Base-by-base conservation (phyloP, 2,888 invertebrate genomes). In the Cryptus armator region DNA sequence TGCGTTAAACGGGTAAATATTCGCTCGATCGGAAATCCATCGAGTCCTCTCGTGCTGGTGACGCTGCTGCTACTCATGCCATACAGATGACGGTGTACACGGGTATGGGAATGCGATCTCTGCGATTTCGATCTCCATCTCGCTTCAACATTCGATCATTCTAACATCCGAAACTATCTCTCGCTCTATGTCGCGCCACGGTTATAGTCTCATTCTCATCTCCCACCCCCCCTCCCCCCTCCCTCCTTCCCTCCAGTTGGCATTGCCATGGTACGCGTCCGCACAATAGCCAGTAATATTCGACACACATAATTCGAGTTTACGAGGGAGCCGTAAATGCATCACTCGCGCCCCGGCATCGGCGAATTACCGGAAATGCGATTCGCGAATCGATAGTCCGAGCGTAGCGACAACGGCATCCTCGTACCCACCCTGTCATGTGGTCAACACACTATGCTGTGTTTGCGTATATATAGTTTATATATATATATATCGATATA, bases 331-430 rank as follows among this genome's bases (percentile, higher is more conserved):
- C 67, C 86, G 88, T 88, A 89, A 90, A 89, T 89, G 89, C 90
- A 87, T 87, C 86, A 88, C 86, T 85, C 87, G 89, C 86, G 88
- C 87, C 48, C 72, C 85, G 88, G 87, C 85, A 88, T 88, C 87
- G 88, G 14, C 86, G 91, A 89, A 90, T 91, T 90, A 89, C 88
- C 90, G 90, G 90, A 91, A 90, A 90, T 89, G 88, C 87, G 88
- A 89, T 88, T 90, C 88, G 87, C 86, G 85, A 90, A 89, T 90
- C 90, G 90, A 90, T 90, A 83, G 51, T 74, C 48, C 62, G 86
- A 86, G 83, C 75, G 85, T 48, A 66, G 87, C 84, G 82, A 83
- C 76, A 29, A 29, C 75, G 46, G 62, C 62, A 70, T 62, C 37
- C 48, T 62, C 62, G 24, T 14, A 29, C 12, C 19, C 19, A n/a